Base-by-base conservation (phyloP, 2,888 invertebrate genomes). In the Incurvaria masculella region DNA sequence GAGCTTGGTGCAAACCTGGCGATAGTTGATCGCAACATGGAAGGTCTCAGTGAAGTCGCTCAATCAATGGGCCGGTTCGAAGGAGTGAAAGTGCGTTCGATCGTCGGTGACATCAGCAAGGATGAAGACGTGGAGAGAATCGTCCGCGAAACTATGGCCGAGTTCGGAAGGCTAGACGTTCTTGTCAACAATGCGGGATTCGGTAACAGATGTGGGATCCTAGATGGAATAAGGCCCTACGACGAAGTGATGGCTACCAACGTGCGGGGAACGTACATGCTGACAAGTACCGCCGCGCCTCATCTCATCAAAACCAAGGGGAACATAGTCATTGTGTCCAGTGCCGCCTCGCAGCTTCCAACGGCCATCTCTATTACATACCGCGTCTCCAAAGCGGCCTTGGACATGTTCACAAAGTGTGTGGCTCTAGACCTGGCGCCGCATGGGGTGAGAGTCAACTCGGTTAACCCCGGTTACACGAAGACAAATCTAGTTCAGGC, bases 351-450 rank as follows among this genome's bases (percentile, higher is more conserved):
- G 6, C 21, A 75, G 72, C 53, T 83, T 82, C 11, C 26, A 11
- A 18, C 26, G n/a, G 21, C 18, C 10, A 16, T 26, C 2, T 80
- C 11, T 60, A 81, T 57, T 65, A 42, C 44, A 11, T 85, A 85
- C 62, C 62, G 61, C 53, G 78, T 83, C 69, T 78, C 81, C 21
- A 85, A 85, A 61, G 70, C 81, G 27, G 83, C 82, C 21, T 52
- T 84, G 17, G 84, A 85, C 60, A 83, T 83, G 55, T 69, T 85
- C 53, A 84, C 84, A 5, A 64, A 78, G 55, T 80, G 81, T 58
- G 61, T 73, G 21, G 83, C 84, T 4, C 58, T 84, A 45, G 82
- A 66, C 42, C 52, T 68, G 38, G 65, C 66, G 56, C 50, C 55
- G 4, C 55, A 56, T 44, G 47, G 55, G n/a, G 74, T 81, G 6